Evolutionary conservation across 2,113 vertebrate species (phyloP), one percentile per base, ranked within the genome.

Genomic region (Dicentrarchus labrax): DNA sequence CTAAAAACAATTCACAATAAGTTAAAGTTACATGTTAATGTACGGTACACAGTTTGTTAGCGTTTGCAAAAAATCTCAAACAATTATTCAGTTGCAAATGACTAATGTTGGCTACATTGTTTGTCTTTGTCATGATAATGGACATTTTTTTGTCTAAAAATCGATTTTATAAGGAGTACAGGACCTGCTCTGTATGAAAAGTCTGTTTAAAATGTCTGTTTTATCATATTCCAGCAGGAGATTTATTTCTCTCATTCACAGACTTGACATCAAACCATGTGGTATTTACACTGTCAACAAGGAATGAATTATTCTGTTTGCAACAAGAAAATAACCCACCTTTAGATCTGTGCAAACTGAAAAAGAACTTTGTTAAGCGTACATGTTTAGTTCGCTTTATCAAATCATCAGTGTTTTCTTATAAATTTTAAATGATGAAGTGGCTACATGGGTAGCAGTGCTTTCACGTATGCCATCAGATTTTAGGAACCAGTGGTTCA

Each of bases 341-440:
- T 72, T 72, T 38, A 72, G 61, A 79, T 38, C 19, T 72, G 30
- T 30, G 30, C 53, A 54, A 54, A 54, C 21, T n/a, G 53, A 30
- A 30, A 30, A 30, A 0, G 30, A 30, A 30, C 30, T 30, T 30
- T 30, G 30, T 30, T 30, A 30, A 30, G 2, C 30, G 30, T 30
- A 30, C 30, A 30, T 30, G 30, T 30, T 30, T 3, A 30, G 30
- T 30, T 30, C 2, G 30, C 30, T 30, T 30, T 30, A 30, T 30
- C 30, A 30, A 30, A 30, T 30, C 30, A 30, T 30, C 30, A 30
- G 30, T 30, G 30, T 57, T 54, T 30, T 72, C 19, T 39, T n/a
- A 80, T 72, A 39, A 80, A 57, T 81, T 53, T 51, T 56, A 30
- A 53, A 64, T 66, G 19, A 65, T 41, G 39, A 13, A 7, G 24